phyloP scores from a whole-genome alignment of 2,797 vertebrate genomes.

The Phrynocephalus vlangalii region DNA sequence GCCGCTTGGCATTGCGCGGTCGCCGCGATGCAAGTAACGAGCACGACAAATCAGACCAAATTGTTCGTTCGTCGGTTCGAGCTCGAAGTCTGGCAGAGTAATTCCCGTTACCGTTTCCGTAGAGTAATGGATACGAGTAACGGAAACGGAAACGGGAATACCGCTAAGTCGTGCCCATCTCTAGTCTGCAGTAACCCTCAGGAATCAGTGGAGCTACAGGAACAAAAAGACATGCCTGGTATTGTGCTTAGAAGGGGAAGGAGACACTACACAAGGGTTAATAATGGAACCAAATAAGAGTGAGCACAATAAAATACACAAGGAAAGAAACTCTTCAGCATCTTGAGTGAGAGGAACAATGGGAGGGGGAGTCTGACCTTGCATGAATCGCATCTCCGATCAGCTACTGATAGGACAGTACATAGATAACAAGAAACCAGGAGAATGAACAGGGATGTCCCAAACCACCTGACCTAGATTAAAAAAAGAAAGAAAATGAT shows the following conservation, averaged over 20 bases:
- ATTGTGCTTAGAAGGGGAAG: not conserved
- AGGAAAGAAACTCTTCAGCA: not conserved
- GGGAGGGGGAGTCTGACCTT: not conserved
- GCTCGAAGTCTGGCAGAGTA: no score
- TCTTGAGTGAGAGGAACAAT: not conserved
- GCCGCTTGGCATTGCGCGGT: no score
- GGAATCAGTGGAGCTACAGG: not conserved
- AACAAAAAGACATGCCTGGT: not conserved
- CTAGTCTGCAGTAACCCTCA: not conserved
- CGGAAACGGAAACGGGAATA: no score
- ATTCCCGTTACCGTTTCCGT: no score
- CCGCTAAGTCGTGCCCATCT: no score
- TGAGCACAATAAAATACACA: not conserved
- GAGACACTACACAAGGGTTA: not conserved
- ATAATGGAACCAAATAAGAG: not conserved
- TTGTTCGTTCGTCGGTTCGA: no score
- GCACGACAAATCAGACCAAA: no score
- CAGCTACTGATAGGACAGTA: conserved; percentile 24
- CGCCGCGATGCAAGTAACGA: no score
- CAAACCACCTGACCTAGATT: conserved; percentile 30
- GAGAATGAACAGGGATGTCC: conserved; percentile 1
- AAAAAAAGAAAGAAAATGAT: not conserved
- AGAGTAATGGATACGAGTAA: no score
- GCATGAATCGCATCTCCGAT: not conserved
- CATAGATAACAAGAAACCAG: conserved; percentile 15